Conservation (phyloP, 2,888 invertebrate genomes). For the Emmelina monodactyla region DNA sequence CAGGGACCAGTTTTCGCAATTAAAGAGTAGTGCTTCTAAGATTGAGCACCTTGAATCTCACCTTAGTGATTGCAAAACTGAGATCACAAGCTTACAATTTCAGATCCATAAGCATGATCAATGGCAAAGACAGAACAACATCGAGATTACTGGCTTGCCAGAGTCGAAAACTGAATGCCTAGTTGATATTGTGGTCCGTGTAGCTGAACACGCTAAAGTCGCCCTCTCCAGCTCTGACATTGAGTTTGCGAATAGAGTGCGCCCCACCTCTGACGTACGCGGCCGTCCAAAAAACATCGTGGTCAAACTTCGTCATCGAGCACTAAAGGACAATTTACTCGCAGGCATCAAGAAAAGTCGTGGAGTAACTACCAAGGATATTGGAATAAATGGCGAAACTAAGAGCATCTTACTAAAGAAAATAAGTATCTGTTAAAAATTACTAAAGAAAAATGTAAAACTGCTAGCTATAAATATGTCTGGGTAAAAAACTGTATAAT, state of each 20-base stretch:
- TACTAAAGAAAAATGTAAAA: not conserved
- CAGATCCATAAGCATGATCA: conserved; percentile 1
- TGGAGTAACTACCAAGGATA: conserved; percentile 3
- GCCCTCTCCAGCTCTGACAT: not conserved
- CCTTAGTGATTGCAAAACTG: too few species aligned
- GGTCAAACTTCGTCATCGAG: not conserved
- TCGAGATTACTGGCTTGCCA: not conserved
- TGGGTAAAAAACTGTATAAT: not conserved
- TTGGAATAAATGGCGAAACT: conserved; percentile 1
- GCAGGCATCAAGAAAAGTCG: conserved; percentile 1
- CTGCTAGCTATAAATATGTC: not conserved
- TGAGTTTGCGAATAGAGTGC: not conserved
- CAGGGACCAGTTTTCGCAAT: too few species aligned
- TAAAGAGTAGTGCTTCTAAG: too few species aligned
- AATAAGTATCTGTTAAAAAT: too few species aligned
- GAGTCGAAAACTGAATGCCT: not conserved
- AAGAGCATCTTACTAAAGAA: too few species aligned
- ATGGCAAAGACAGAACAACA: not conserved
- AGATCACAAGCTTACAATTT: too few species aligned
- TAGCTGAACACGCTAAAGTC: not conserved
- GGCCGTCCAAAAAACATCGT: not conserved
- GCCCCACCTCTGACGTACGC: not conserved
- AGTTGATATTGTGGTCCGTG: not conserved
- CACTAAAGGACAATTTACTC: conserved; percentile 3
- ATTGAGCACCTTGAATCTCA: too few species aligned